Evolutionary conservation across 2,888 invertebrate species (phyloP).

Genomic region (Ophion ventricosus): DNA sequence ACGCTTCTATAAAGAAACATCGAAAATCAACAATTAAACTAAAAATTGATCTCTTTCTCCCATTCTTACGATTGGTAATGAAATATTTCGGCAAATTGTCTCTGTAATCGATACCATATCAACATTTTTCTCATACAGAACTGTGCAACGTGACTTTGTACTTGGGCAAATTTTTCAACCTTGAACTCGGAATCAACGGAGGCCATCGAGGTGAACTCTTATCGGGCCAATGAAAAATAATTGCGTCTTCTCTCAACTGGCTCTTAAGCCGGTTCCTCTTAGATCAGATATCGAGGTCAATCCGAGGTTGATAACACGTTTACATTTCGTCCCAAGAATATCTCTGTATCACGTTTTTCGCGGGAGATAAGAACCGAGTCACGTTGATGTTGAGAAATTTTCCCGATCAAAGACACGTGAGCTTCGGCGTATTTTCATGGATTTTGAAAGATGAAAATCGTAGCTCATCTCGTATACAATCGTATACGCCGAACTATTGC

Average conservation of each 20-base stretch:
- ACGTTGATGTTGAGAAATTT: constrained; percentile 49
- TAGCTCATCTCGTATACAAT: too few species aligned
- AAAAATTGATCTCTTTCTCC: background rate
- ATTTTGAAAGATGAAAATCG: background rate
- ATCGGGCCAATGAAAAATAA: background rate
- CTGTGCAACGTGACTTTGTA: background rate
- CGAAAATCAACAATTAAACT: background rate
- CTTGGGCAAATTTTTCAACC: constrained; percentile 5
- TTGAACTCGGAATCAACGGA: constrained; percentile 22
- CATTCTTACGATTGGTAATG: background rate
- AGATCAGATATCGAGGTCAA: constrained; percentile 39
- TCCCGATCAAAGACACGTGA: constrained; percentile 12
- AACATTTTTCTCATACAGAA: background rate
- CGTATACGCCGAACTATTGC: too few species aligned
- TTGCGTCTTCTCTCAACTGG: background rate
- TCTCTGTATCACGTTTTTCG: constrained; percentile 27
- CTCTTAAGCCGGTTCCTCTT: background rate
- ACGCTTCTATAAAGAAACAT: background rate
- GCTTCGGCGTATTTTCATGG: background rate
- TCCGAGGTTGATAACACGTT: background rate
- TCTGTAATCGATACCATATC: background rate
- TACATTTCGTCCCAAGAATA: constrained; percentile 10
- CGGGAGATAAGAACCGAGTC: constrained; percentile 28
- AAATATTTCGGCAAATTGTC: background rate
- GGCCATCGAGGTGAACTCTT: constrained; percentile 42